Evolutionary conservation across 2,113 vertebrate species (phyloP).

Genomic region (Zosterops hypoxanthus): DNA sequence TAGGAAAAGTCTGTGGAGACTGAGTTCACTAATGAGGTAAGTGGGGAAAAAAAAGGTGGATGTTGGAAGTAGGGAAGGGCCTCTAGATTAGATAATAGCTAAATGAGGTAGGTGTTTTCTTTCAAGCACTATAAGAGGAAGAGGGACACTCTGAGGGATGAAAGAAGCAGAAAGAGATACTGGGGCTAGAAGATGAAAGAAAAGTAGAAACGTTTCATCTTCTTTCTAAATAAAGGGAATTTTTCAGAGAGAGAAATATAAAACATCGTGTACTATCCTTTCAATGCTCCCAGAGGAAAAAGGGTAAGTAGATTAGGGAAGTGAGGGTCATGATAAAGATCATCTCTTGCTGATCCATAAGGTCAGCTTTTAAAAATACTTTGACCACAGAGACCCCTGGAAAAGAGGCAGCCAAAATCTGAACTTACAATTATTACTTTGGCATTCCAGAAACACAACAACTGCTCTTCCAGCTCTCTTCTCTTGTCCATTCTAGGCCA

Average conservation of each 20-base stretch:
- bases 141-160: not conserved
- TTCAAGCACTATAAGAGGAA: not conserved
- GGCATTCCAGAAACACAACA: not conserved
- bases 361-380: not conserved
- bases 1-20: not conserved
- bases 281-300: not conserved
- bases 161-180: not conserved
- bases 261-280: not conserved
- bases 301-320: not conserved
- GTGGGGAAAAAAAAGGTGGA: not conserved
- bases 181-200: slow-evolving; percentile 7
- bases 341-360: not conserved
- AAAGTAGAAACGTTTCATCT: not conserved
- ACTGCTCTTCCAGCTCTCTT: not conserved
- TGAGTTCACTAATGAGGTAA: not conserved
- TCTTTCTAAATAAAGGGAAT: not conserved
- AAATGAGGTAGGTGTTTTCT: not conserved
- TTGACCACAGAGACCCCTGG: not conserved
- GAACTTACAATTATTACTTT: not conserved
- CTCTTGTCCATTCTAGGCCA: not conserved
- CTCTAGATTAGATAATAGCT: not conserved
- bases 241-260: not conserved
- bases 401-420: not conserved
- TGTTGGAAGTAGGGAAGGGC: not conserved
- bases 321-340: not conserved